A percentile compares a stretch with the other conserved stretches of the same genome.
These are phyloP conservation scores for Trissoscelio sp. DNA, from an alignment of 2,888 invertebrate species.

Conservation along the genomic window DNA sequence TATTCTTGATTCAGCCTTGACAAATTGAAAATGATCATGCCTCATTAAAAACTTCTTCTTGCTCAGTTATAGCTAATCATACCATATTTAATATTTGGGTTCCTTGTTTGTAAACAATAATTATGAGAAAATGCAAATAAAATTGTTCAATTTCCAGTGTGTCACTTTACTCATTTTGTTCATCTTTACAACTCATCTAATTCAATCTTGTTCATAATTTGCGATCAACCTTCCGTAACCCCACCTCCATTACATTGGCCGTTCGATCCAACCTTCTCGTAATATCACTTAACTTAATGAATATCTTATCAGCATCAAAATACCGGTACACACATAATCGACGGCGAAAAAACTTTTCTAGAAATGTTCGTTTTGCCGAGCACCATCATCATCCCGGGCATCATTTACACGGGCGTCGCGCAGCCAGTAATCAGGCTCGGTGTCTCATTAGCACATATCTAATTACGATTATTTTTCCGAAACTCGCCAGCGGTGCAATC, in stretches of 20 bases:
- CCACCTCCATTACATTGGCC: not conserved
- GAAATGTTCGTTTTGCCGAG: constrained; percentile 23
- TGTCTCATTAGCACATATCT: constrained; percentile 59
- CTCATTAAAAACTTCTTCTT: too few species aligned
- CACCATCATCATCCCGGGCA: constrained; percentile 30
- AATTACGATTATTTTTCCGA: constrained; percentile 60
- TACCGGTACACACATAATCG: constrained; percentile 37
- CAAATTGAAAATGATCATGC: too few species aligned
- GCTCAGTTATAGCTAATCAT: too few species aligned
- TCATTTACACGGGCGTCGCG: constrained; percentile 36
- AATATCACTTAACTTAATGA: constrained; percentile 63
- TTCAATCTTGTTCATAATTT: constrained; percentile 37
- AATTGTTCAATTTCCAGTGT: too few species aligned
- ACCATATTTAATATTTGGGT: too few species aligned
- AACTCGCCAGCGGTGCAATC: constrained; percentile 43
- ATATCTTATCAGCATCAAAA: constrained; percentile 55
- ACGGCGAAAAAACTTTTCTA: constrained; percentile 37
- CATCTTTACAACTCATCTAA: constrained; percentile 42
- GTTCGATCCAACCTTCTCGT: constrained; percentile 14
- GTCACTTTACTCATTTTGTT: not conserved
- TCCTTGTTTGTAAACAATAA: too few species aligned
- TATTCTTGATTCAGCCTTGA: too few species aligned
- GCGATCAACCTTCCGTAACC: constrained; percentile 12
- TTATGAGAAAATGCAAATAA: too few species aligned
- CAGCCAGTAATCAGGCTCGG: constrained; percentile 34